A percentile compares a stretch with the other conserved stretches of the same genome.
Evolutionary conservation across 1,140 invertebrate genomes (phyloP).

Genomic region (Xylocopa sonorina): DNA sequence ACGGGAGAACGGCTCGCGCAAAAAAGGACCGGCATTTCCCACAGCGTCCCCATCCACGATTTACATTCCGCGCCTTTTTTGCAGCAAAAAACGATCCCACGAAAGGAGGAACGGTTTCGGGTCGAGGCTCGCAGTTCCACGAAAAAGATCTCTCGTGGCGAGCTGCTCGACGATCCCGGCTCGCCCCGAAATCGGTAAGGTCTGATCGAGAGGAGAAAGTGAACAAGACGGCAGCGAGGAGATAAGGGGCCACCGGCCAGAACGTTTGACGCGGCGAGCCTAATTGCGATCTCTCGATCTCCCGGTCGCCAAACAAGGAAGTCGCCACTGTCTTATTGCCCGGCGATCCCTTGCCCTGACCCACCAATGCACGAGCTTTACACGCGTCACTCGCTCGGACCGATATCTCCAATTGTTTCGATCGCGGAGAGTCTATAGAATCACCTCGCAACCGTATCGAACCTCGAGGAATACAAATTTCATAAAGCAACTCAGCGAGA

Average conservation of each 20-base stretch:
- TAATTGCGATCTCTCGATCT: slow-evolving; percentile 71
- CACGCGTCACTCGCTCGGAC: slow-evolving; percentile 28
- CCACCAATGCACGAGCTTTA: slow-evolving; percentile 53
- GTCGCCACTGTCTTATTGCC: slow-evolving; percentile 62
- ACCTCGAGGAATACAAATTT: no score
- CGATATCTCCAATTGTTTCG: neutral
- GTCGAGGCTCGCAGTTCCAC: neutral
- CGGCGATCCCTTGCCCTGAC: slow-evolving; percentile 56
- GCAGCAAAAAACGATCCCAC: neutral
- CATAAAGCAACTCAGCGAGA: no score
- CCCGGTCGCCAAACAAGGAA: slow-evolving; percentile 70
- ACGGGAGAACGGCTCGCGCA: no score
- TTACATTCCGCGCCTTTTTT: neutral
- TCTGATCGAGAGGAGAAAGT: slow-evolving; percentile 70
- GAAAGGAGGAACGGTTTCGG: neutral
- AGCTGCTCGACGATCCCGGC: slow-evolving; percentile 35
- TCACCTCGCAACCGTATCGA: no score
- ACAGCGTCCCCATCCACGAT: neutral
- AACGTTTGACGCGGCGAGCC: slow-evolving; percentile 72
- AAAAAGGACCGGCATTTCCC: no score
- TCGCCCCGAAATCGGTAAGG: slow-evolving; percentile 60
- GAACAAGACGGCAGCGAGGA: slow-evolving; percentile 64
- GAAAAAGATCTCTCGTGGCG: slow-evolving; percentile 30
- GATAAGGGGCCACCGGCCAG: slow-evolving; percentile 65
- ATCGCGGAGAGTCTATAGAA: no score